Conservation (phyloP, 2,113 vertebrate species). For the Chionis minor region DNA sequence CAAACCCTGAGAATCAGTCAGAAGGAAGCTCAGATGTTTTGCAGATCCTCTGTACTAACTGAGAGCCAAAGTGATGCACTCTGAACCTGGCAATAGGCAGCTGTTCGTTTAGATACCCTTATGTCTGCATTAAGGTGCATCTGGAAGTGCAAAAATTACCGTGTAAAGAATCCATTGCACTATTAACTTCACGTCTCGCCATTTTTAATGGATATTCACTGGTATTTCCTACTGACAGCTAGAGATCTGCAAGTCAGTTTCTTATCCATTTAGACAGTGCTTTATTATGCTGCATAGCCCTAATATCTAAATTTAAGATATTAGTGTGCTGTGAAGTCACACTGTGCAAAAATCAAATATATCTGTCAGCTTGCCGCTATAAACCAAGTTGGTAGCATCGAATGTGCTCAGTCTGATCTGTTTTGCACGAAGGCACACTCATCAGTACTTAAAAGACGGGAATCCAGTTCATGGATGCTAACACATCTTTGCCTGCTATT, state of each 20-base stretch:
- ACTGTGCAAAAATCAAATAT: neutral
- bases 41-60: neutral
- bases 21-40: neutral
- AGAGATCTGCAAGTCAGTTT: neutral
- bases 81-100: neutral
- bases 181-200: neutral
- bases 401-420: neutral
- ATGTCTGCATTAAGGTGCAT: neutral
- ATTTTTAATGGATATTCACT: neutral
- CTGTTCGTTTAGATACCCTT: neutral
- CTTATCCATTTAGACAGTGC: neutral
- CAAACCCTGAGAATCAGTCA: neutral
- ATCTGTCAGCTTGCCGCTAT: neutral
- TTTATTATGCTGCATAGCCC: neutral
- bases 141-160: neutral
- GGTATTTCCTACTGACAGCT: neutral
- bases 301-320: neutral
- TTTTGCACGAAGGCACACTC: neutral
- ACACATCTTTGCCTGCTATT: neutral
- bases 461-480: neutral
- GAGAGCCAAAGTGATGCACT: neutral
- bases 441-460: neutral
- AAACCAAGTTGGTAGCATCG: neutral
- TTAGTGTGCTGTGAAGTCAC: accelerated
- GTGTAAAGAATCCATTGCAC: neutral